Evolutionary conservation across 2,113 vertebrate genomes (phyloP).

Genomic region (Pterophyllum scalare): DNA sequence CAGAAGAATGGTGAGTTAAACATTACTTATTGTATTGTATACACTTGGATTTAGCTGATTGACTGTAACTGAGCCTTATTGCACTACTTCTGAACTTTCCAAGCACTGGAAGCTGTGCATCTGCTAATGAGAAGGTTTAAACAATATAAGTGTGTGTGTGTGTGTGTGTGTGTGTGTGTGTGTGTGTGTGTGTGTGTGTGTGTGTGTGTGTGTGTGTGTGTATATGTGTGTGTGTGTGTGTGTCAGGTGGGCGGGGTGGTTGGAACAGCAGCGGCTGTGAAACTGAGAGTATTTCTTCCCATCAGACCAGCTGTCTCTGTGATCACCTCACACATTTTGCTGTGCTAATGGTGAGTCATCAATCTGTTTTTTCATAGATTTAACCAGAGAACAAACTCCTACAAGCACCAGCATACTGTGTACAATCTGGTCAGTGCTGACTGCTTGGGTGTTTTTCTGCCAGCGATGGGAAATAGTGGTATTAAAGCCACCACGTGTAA

Average conservation of each 20-base stretch:
- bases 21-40: background rate
- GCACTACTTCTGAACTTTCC: background rate
- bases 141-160: constrained; percentile 54
- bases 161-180: constrained; percentile 26
- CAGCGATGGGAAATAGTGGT: background rate
- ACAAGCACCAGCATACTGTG: background rate
- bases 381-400: constrained; percentile 16
- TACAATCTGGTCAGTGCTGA: background rate
- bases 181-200: constrained; percentile 57
- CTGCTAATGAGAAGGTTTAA: constrained; percentile 19
- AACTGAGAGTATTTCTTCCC: constrained; percentile 70
- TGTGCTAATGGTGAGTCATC: constrained; percentile 87
- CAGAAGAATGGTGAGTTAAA: constrained; percentile 80
- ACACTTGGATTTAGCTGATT: constrained; percentile 10
- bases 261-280: constrained; percentile 87
- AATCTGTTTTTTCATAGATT: background rate
- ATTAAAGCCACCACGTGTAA: background rate
- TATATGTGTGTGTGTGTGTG: constrained; percentile 20
- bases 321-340: constrained; percentile 94
- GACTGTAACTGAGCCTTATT: background rate
- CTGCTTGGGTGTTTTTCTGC: background rate
- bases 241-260: constrained; percentile 87
- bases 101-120: background rate
- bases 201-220: constrained; percentile 63
- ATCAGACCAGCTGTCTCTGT: constrained; percentile 89